These are phyloP conservation scores for Bradynema listronoti DNA, from an alignment of 1,140 invertebrate genomes.

Conservation along the genomic window DNA sequence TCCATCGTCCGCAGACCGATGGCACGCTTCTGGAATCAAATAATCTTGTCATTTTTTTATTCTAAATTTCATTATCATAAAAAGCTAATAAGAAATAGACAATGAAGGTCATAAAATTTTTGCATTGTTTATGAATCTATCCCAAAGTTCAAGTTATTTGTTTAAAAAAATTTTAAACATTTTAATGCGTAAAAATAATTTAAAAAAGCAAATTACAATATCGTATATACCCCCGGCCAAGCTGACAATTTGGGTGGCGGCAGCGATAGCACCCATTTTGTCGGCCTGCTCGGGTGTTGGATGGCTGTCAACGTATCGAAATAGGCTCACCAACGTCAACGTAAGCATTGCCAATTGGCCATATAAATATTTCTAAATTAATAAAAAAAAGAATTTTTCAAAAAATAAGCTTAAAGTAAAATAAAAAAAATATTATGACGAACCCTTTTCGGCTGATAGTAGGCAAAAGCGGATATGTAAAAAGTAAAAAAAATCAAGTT, in stretches of 20 bases:
- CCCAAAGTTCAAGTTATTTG: not conserved
- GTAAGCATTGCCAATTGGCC: constrained; percentile 35
- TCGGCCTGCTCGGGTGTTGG: constrained; percentile 34
- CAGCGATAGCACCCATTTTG: constrained; percentile 50
- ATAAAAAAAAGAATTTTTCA: constrained; percentile 5
- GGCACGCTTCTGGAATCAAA: constrained; percentile 45
- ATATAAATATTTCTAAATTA: constrained; percentile 48
- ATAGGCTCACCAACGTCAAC: constrained; percentile 32
- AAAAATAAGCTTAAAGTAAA: constrained; percentile 3
- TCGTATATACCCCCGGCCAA: constrained; percentile 54
- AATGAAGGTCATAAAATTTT: no score
- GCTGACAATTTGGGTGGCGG: constrained; percentile 50
- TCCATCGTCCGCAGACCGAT: constrained; percentile 48
- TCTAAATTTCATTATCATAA: no score
- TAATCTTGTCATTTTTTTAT: no score
- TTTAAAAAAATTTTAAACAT: not conserved
- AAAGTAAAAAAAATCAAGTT: constrained; percentile 49
- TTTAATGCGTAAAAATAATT: constrained; percentile 7
- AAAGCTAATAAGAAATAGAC: no score
- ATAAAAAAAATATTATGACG: constrained; percentile 21
- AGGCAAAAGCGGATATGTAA: constrained; percentile 49
- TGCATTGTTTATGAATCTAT: no score
- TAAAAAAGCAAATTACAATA: constrained; percentile 36
- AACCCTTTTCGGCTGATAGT: constrained; percentile 56
- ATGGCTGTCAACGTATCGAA: constrained; percentile 44